Base-by-base conservation (phyloP, 2,797 vertebrate species). In the Sphenopsis melanotis region DNA sequence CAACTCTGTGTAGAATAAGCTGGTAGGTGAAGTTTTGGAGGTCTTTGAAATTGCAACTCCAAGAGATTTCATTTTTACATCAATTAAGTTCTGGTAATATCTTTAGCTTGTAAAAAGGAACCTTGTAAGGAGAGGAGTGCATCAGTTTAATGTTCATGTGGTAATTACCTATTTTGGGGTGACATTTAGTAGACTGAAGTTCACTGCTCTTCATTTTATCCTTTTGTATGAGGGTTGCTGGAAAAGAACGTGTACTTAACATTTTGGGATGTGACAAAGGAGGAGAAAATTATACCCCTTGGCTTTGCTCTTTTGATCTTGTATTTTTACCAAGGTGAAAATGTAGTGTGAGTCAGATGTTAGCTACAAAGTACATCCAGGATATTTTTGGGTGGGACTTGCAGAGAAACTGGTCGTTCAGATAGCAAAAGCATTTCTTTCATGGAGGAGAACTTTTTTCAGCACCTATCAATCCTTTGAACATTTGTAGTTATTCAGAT, bases 111-210 rank as follows among this genome's bases (percentile, higher is more conserved):
- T 95, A 93, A 96, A 95, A 93, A 79, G 53, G 83, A 94, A 83
- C 88, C 79, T 96, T 1, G 3, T 91, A 94, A 95, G 71, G 65
- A 95, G 49, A 82, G 32, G 72, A 93, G 57, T 59, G 86, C 63
- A 77, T 94, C 72, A 74, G 70, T 96, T 97, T 97, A 97, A 97
- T 95, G 93, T 89, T 96, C 95, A 52, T 75, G 11, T 36, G 20
- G 69, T 97, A 97, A 97, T 97, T 97, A 95, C 89, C 90, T 96
- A 75, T 97, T 97, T 97, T 95, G 95, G 93, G 93, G 93, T 98
- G 97, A 96, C 97, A 97, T 97, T 97, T 97, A 95, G 94, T 96
- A 96, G 95, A 87, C 93, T 92, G 84, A 95, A 97, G 81, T 96
- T 97, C 96, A 95, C 78, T 93, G 90, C 83, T 87, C 71, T 93